Conservation (phyloP, 2,888 invertebrate species). For the Andrena hattorfiana region DNA sequence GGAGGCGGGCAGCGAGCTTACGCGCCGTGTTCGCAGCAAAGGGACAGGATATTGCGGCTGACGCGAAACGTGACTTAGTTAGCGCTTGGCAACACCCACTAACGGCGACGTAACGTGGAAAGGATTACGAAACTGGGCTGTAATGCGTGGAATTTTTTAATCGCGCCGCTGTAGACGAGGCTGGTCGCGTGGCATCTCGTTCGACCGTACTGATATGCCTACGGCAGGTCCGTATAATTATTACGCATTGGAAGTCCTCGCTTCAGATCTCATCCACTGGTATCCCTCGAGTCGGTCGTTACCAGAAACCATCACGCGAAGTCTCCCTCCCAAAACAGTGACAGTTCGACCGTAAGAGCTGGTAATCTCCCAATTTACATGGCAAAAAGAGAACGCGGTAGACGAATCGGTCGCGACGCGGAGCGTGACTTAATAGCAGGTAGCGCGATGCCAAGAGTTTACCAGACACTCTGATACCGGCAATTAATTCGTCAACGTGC, state of each 20-base stretch:
- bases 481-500: slow-evolving; percentile 68
- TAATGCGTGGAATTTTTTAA: not conserved
- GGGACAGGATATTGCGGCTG: slow-evolving; percentile 39
- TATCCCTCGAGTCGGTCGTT: not conserved
- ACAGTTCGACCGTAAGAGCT: not conserved
- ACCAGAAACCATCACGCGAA: not conserved
- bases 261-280: not conserved
- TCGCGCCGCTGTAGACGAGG: not conserved
- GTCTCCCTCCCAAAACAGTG: not conserved
- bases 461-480: slow-evolving; percentile 52
- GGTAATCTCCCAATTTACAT: slow-evolving; percentile 37
- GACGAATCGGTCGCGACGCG: slow-evolving; percentile 36
- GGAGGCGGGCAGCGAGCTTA: slow-evolving; percentile 12
- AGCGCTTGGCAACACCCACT: slow-evolving; percentile 49
- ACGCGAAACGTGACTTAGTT: slow-evolving; percentile 67
- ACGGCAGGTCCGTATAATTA: not conserved
- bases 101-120: slow-evolving; percentile 10
- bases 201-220: not conserved
- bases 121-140: slow-evolving; percentile 17
- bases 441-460: slow-evolving; percentile 48
- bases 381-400: slow-evolving; percentile 19
- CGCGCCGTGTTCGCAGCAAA: slow-evolving; percentile 49
- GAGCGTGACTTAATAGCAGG: slow-evolving; percentile 60
- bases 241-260: not conserved
- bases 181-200: not conserved